Evolutionary conservation across 2,113 vertebrate genomes (phyloP).

Genomic region (Pelmatolapia mariae): DNA sequence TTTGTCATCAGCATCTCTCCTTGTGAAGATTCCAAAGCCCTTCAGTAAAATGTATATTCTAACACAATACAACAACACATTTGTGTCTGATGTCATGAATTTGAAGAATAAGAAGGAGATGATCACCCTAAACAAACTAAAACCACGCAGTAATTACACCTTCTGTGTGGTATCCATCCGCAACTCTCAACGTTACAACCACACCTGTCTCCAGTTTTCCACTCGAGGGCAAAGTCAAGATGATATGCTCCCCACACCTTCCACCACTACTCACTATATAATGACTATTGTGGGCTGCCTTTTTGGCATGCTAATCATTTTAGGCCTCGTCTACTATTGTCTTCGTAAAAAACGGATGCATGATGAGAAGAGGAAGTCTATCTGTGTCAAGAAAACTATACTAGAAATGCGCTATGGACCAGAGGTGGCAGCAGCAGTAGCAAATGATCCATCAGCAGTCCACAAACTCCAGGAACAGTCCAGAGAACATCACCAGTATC

Average conservation of each 20-base stretch:
- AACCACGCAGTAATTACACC: constrained; percentile 91
- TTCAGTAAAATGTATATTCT: constrained; percentile 99
- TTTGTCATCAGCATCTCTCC: constrained; percentile 85
- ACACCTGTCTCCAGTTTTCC: constrained; percentile 90
- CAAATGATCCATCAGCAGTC: constrained; percentile 82
- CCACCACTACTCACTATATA: constrained; percentile 96
- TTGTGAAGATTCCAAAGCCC: constrained; percentile 91
- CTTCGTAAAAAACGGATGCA: constrained; percentile 86
- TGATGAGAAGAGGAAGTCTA: constrained; percentile 94
- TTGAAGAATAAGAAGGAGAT: constrained; percentile 92
- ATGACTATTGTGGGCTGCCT: constrained; percentile 98
- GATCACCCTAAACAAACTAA: constrained; percentile 87
- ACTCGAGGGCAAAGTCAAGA: constrained; percentile 80
- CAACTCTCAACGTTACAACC: constrained; percentile 93
- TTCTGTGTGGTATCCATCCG: constrained; percentile 95
- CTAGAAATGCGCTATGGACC: constrained; percentile 97
- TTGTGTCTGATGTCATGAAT: constrained; percentile 91
- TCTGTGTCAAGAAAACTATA: constrained; percentile 97
- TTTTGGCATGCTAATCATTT: constrained; percentile 94
- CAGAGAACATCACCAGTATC: constrained; percentile 81
- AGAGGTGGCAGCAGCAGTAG: constrained; percentile 79
- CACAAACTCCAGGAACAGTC: constrained; percentile 92
- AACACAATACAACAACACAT: constrained; percentile 94
- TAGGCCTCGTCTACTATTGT: constrained; percentile 95
- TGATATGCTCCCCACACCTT: constrained; percentile 81